Percentiles rank a stretch among this genome's conserved stretches.
Evolutionary conservation across 2,113 vertebrate genomes (phyloP).

Genomic region (Ceuthmochares aereus): DNA sequence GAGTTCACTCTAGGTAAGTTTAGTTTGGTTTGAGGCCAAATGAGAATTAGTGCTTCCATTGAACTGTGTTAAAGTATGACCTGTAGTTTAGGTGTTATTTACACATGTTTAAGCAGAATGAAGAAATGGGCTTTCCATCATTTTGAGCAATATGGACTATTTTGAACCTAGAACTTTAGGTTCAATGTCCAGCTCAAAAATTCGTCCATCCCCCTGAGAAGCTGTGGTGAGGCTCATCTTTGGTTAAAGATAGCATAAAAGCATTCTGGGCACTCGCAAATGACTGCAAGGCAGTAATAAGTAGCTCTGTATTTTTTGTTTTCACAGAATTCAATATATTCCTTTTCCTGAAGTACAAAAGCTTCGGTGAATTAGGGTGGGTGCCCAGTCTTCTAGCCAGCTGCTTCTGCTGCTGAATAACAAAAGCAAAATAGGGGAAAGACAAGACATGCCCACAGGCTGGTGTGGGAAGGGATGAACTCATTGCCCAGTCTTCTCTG

Average conservation of each 20-base stretch:
- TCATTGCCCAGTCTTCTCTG: not conserved
- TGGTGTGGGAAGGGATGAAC: not conserved
- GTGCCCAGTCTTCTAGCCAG: not conserved
- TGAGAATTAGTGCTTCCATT: not conserved
- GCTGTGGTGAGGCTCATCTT: not conserved
- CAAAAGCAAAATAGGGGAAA: not conserved
- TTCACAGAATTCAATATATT: not conserved
- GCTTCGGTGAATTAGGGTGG: not conserved
- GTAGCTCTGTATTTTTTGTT: not conserved
- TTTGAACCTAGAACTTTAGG: not conserved
- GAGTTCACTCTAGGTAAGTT: not conserved
- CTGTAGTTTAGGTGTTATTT: not conserved
- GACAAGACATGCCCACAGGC: not conserved
- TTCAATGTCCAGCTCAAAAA: not conserved
- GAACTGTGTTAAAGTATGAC: not conserved
- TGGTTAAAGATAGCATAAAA: not conserved
- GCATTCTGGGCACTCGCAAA: not conserved
- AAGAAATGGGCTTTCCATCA: not conserved
- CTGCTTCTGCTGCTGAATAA: not conserved
- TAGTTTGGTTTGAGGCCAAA: not conserved
- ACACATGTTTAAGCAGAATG: not conserved
- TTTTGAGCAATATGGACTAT: not conserved
- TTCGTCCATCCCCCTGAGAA: not conserved
- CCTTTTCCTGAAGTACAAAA: not conserved
- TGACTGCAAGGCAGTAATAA: not conserved